These are phyloP conservation scores for Eulemur albifrons DNA, from an alignment of 2,797 vertebrate genomes.

Conservation along the genomic window DNA sequence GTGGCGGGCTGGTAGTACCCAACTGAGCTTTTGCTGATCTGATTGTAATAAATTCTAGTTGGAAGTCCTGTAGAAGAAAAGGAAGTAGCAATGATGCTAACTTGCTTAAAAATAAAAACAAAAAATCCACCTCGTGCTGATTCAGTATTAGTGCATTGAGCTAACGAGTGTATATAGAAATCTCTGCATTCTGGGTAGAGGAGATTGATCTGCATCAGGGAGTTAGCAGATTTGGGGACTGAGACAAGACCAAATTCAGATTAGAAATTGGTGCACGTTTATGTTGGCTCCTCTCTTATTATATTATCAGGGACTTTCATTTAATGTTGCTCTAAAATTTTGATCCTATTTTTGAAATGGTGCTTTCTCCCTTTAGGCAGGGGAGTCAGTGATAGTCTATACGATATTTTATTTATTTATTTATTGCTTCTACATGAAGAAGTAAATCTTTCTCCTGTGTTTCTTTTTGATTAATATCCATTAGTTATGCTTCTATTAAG, in stretches of 20 bases:
- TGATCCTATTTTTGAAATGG: neutral
- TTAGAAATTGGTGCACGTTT: neutral
- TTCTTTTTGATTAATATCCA: neutral
- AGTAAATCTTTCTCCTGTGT: neutral
- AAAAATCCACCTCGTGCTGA: neutral
- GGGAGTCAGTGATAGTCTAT: neutral
- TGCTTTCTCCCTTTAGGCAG: neutral
- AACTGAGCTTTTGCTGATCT: slow-evolving; percentile 4
- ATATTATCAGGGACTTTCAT: neutral
- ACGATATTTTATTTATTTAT: neutral
- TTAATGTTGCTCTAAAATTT: neutral
- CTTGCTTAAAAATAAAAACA: neutral
- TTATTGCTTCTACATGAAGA: neutral
- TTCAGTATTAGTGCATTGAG: neutral
- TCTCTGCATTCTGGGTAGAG: neutral
- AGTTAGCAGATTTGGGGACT: neutral
- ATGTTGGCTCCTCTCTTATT: neutral
- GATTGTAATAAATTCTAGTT: neutral
- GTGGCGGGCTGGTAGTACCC: neutral
- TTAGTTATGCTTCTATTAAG: neutral
- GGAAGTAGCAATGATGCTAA: neutral
- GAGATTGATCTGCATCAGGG: neutral
- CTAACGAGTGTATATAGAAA: neutral
- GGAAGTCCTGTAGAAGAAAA: neutral
- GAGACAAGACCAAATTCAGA: neutral